These are phyloP conservation scores for western clawed frog (Xenopus tropicalis) DNA, from an alignment of 2,113 vertebrate species.

Conservation along the genomic window DNA sequence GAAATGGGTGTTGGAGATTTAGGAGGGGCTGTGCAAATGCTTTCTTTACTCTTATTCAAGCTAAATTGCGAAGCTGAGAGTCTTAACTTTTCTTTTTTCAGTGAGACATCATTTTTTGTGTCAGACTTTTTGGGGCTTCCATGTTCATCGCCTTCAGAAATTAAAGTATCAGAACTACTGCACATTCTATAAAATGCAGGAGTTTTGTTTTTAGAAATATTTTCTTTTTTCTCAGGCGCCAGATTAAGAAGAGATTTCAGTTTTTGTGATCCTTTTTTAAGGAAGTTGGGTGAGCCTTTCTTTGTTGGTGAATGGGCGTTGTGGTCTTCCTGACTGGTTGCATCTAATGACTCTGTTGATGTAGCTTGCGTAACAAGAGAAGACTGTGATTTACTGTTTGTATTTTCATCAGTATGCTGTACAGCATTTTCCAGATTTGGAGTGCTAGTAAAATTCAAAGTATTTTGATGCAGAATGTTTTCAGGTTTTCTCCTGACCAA, in stretches of 20 bases:
- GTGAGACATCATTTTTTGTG: constrained; percentile 61
- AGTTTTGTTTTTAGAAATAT: constrained; percentile 63
- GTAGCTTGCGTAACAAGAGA: constrained; percentile 64
- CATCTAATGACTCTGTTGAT: constrained; percentile 70
- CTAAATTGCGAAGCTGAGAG: constrained; percentile 67
- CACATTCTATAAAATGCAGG: constrained; percentile 69
- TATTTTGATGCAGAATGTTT: constrained; percentile 55
- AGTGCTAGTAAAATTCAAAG: constrained; percentile 61
- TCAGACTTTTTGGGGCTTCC: constrained; percentile 64
- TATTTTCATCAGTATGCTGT: constrained; percentile 62
- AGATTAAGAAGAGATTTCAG: constrained; percentile 82
- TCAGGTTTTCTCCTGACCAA: constrained; percentile 64
- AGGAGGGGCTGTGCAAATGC: constrained; percentile 44
- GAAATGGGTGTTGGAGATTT: constrained; percentile 54
- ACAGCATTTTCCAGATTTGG: constrained; percentile 62
- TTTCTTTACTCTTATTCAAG: constrained; percentile 62
- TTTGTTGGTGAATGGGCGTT: constrained; percentile 60
- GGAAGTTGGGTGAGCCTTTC: constrained; percentile 71
- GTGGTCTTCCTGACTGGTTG: constrained; percentile 58
- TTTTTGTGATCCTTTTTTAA: constrained; percentile 81
- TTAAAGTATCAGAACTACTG: constrained; percentile 79
- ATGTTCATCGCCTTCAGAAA: constrained; percentile 71
- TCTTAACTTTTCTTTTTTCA: constrained; percentile 61
- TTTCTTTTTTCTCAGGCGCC: constrained; percentile 77
- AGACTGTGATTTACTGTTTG: constrained; percentile 60